Percentiles rank a stretch among this genome's conserved stretches.
phyloP scores from a whole-genome alignment of 2,888 invertebrate genomes.

The Toxonevra muliebris region DNA sequence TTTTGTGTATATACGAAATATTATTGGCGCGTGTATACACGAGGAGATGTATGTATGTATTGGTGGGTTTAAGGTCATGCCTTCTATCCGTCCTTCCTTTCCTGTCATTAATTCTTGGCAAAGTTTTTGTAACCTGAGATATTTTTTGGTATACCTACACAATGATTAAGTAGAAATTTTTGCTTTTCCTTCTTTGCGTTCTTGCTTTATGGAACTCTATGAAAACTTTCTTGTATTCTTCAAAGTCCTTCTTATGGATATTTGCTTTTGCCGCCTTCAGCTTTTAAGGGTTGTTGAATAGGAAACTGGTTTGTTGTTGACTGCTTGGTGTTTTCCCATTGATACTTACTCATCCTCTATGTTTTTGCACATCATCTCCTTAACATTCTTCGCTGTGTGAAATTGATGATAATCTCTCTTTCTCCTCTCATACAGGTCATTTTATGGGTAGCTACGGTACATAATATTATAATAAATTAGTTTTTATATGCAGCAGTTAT shows the following conservation, averaged over 20 bases:
- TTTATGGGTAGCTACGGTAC: too few species aligned
- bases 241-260: neutral
- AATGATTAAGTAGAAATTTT: constrained; percentile 1
- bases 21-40: neutral
- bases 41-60: neutral
- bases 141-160: constrained; percentile 17
- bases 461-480: too few species aligned
- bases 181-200: neutral
- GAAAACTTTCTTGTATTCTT: neutral
- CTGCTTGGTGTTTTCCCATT: constrained; percentile 5
- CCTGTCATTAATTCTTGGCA: constrained; percentile 6
- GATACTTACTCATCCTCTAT: too few species aligned
- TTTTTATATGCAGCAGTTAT: too few species aligned
- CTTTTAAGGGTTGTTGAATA: neutral
- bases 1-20: neutral
- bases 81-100: neutral
- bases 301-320: neutral
- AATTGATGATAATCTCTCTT: too few species aligned
- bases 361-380: too few species aligned
- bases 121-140: constrained; percentile 24
- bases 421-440: too few species aligned
- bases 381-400: too few species aligned
- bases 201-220: neutral
- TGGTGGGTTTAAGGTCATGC: constrained; percentile 12
- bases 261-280: neutral